Conservation (phyloP, 2,113 vertebrate genomes). For the Dasyurus viverrinus region DNA sequence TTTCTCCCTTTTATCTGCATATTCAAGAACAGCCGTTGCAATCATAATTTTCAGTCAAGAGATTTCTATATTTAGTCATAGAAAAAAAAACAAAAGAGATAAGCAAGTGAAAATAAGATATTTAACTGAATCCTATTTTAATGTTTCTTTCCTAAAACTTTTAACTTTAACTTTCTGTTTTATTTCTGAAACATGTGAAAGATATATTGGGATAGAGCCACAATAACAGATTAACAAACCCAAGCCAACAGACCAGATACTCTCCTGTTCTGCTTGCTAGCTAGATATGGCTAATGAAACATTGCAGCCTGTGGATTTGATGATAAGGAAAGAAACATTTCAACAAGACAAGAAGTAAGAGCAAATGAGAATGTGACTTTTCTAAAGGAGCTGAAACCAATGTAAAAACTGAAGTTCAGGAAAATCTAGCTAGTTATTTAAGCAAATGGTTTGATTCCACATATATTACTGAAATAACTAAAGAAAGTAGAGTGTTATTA, state of each 20-base stretch:
- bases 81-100: not conserved
- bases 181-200: not conserved
- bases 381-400: not conserved
- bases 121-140: conserved; percentile 9
- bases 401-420: not conserved
- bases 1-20: not conserved
- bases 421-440: not conserved
- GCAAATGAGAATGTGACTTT: not conserved
- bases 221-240: not conserved
- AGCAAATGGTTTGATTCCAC: not conserved
- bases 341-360: not conserved
- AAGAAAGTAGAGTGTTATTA: not conserved
- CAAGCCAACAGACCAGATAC: not conserved
- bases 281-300: not conserved
- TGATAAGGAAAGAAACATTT: not conserved
- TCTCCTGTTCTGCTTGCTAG: not conserved
- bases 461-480: not conserved
- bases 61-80: not conserved
- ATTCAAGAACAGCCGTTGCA: not conserved
- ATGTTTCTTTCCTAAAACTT: conserved; percentile 5
- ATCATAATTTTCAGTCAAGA: not conserved
- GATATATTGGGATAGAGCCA: not conserved
- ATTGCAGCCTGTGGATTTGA: not conserved
- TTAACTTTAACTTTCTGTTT: not conserved
- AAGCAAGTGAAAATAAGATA: not conserved